phyloP scores from a whole-genome alignment of 1,140 invertebrate species.

The Drosophila eugracilis region DNA sequence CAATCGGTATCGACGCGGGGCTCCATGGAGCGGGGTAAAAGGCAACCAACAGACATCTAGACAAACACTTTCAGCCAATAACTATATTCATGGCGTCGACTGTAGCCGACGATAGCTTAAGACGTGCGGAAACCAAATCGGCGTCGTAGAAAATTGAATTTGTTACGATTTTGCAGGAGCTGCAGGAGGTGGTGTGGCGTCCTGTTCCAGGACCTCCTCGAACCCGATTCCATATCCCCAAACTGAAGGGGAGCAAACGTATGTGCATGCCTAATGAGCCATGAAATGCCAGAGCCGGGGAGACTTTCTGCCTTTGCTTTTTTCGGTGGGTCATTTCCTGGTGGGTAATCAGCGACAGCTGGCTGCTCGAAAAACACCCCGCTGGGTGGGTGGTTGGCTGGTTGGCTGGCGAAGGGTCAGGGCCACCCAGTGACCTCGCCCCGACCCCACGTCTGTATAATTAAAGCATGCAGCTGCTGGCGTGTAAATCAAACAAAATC shows the following conservation, averaged over 20 bases:
- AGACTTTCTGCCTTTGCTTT: constrained; percentile 22
- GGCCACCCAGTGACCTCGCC: constrained; percentile 26
- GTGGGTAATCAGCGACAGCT: constrained; percentile 76
- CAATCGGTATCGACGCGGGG: constrained; percentile 56
- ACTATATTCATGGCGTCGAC: constrained; percentile 75
- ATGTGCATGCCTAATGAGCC: constrained; percentile 82
- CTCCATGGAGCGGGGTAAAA: neutral
- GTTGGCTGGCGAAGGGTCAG: constrained; percentile 25
- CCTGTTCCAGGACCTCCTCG: neutral
- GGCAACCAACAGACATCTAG: constrained; percentile 20
- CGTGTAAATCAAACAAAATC: constrained; percentile 81
- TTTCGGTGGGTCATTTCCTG: constrained; percentile 46
- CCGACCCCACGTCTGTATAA: constrained; percentile 29
- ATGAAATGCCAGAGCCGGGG: constrained; percentile 65
- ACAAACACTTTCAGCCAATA: constrained; percentile 63
- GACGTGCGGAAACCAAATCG: constrained; percentile 82
- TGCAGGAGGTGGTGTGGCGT: neutral
- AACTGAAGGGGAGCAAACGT: constrained; percentile 43
- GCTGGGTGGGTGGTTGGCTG: neutral
- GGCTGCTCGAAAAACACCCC: constrained; percentile 20
- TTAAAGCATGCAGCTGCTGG: constrained; percentile 62
- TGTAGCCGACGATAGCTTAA: constrained; percentile 65
- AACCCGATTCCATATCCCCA: neutral
- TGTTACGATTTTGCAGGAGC: constrained; percentile 54
- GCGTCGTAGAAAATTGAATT: constrained; percentile 83